Evolutionary conservation across 1,140 invertebrate species (phyloP), one percentile per base, ranked within the genome.

Genomic region (Caerostris extrusa): DNA sequence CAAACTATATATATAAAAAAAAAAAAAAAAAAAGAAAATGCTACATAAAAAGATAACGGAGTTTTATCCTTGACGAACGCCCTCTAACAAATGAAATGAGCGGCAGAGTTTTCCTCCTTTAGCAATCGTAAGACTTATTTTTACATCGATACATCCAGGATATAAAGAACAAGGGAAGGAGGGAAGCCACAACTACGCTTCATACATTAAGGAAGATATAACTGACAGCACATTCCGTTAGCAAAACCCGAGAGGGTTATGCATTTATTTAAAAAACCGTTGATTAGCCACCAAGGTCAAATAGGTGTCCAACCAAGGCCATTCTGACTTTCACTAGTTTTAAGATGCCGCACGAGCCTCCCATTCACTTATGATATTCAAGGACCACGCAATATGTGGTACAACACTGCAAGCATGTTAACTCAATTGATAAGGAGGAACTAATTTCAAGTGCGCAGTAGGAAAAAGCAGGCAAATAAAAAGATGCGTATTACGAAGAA

Each of bases 201-300:
- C 12, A 69, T 81, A 61, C 34, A 85, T 77, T 56, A 83, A 93
- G n/a, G 83, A 93, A 69, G 69, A 88, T 77, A 17, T 10, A 12
- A 61, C 64, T 67, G 82, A 67, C 56, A 81, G 89, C n/a, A 61
- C 56, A 82, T 93, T 93, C 92, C 92, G 92, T 93, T 93, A 93
- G 83, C 56, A 93, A 85, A 60, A 69, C 89, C 57, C 7, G 34
- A 19, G 61, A 93, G 34, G n/a, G n/a, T 69, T 55, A 50, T 61
- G 83, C 64, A 55, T 86, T 93, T 87, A 81, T 86, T 88, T 82
- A 93, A 93, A 86, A 85, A 88, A 88, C 92, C 92, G 92, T 93
- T 93, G 92, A 93, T 93, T 81, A 93, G 56, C 85, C 64, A 53
- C 55, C 82, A 93, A 93, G 92, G 92, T 81, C 69, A 81, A 93